Conservation (phyloP, 2,113 vertebrate species). For the Bambusicola thoracicus region DNA sequence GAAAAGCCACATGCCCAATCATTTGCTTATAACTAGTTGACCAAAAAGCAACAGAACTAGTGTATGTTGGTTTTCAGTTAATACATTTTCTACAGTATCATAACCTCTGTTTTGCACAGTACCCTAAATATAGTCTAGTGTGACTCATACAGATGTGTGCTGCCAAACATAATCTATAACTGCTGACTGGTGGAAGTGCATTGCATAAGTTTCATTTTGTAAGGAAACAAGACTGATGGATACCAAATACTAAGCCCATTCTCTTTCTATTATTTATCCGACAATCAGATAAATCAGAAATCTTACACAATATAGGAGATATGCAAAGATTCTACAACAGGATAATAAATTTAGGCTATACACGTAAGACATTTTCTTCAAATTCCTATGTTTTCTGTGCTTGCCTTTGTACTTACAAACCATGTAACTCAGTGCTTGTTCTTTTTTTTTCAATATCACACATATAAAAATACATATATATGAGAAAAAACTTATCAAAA, state of each 20-base stretch:
- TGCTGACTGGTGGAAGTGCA: constrained; percentile 12
- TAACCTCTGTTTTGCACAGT: not conserved
- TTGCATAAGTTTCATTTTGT: not conserved
- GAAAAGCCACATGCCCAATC: not conserved
- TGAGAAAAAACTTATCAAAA: not conserved
- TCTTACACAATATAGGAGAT: not conserved
- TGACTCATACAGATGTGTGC: not conserved
- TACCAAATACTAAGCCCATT: not conserved
- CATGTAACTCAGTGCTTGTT: not conserved
- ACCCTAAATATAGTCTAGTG: constrained; percentile 1
- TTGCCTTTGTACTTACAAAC: not conserved
- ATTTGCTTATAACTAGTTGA: not conserved
- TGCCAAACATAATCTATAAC: constrained; percentile 9
- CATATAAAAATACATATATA: not conserved
- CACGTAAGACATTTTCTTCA: not conserved
- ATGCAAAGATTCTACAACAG: not conserved
- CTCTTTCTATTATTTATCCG: not conserved
- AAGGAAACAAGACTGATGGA: not conserved
- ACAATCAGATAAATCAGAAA: not conserved
- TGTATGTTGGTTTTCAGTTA: not conserved
- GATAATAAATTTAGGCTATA: not conserved
- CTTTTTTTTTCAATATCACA: not conserved
- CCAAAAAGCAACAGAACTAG: not conserved
- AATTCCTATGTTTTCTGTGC: not conserved
- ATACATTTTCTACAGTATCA: not conserved